These are phyloP conservation scores for Calypte anna DNA, from an alignment of 2,113 vertebrate genomes.

Conservation along the genomic window DNA sequence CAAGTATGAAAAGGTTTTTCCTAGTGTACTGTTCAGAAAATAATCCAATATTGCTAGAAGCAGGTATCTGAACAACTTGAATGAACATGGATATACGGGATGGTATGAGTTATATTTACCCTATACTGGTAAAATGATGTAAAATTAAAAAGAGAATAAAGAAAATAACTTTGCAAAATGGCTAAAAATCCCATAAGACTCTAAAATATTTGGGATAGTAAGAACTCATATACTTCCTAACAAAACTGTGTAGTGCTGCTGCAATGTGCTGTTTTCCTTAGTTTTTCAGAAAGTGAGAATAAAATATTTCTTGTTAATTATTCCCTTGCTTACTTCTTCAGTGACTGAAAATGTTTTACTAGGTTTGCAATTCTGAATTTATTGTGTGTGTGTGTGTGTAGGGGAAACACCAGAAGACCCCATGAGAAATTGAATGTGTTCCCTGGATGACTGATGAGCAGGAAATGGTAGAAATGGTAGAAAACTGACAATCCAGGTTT, in stretches of 20 bases:
- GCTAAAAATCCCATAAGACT: neutral
- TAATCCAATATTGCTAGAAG: neutral
- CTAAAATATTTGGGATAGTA: neutral
- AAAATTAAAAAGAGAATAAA: neutral
- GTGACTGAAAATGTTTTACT: neutral
- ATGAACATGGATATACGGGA: neutral
- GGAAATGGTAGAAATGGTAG: neutral
- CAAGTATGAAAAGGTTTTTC: neutral
- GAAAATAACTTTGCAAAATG: neutral
- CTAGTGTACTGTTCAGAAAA: neutral
- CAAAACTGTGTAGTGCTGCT: neutral
- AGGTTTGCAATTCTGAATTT: neutral
- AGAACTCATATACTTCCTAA: neutral
- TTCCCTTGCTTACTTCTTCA: neutral
- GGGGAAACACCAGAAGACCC: rapidly evolving
- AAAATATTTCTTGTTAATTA: neutral
- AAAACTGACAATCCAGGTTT: neutral
- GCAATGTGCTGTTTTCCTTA: neutral
- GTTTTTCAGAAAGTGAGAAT: neutral
- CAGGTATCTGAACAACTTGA: neutral
- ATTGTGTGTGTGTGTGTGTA: neutral
- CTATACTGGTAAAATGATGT: neutral
- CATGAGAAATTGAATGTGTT: neutral
- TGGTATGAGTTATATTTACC: neutral
- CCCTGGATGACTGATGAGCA: neutral